Conservation (phyloP, 2,113 vertebrate species). For the Illadopsis cleaveri region DNA sequence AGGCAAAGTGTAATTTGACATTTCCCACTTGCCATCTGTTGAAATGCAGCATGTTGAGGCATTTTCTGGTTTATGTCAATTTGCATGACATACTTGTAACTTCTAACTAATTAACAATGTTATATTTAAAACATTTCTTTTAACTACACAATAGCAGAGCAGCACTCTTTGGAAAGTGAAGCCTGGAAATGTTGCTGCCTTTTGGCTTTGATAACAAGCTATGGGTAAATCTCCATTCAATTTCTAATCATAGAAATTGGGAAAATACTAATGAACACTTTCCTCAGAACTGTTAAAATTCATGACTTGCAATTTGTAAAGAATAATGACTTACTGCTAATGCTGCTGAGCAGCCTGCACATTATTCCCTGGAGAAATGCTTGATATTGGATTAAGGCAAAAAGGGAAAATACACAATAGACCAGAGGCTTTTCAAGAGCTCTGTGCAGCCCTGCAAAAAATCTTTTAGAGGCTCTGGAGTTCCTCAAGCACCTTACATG, state of each 20-base stretch:
- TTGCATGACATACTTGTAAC: not conserved
- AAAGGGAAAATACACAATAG: not conserved
- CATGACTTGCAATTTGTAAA: constrained; percentile 4
- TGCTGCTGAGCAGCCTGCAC: not conserved
- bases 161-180: not conserved
- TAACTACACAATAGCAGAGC: not conserved
- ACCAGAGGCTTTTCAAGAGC: not conserved
- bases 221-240: not conserved
- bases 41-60: not conserved
- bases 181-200: not conserved
- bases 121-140: not conserved
- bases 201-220: not conserved
- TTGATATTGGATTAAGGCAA: not conserved
- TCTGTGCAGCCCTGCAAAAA: not conserved
- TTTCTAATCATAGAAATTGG: not conserved
- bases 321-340: not conserved
- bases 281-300: not conserved
- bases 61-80: not conserved
- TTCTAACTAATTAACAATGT: not conserved
- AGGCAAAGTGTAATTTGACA: not conserved
- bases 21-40: not conserved
- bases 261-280: not conserved
- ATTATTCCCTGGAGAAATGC: not conserved
- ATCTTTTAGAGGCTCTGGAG: not conserved
- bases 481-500: not conserved